Evolutionary conservation across 1,140 invertebrate genomes (phyloP), one percentile per base, ranked within the genome.

Genomic region (Caenorhabditis inopinata): DNA sequence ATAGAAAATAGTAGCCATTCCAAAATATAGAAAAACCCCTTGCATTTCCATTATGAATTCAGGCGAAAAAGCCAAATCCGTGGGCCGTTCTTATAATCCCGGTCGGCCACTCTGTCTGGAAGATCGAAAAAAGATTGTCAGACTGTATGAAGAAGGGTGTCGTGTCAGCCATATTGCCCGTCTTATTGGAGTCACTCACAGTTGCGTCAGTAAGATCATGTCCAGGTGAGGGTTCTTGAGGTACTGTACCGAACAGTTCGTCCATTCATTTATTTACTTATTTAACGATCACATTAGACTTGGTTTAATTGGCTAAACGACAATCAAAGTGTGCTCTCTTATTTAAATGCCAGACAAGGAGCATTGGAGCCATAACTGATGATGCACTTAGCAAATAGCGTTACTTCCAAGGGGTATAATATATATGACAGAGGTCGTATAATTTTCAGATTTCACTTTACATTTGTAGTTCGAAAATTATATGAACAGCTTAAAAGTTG

Each of bases 121-220:
- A 25, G 81, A 82, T 25, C 77, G 81, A 5, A 53, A 73, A 25
- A 75, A 79, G 27, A 82, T 82, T 9, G 68, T 82, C 2, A 42
- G 58, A 6, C 49, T 82, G 25, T 82, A 82, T 45, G 81, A 82
- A 35, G 48, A 79, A 62, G 81, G 81, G 18, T 78, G 82, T 73
- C 83, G 82, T 73, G 82, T 82, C 46, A 80, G 77, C 18, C 81
- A 82, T 35, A 82, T 82, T 35, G 81, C 81, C 25, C 80, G 78
- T 38, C 48, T 80, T 16, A 80, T 82, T 18, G 81, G 81, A 27
- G 81, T 82, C 48, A 82, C 81, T 38, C 81, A 82, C 42, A 75
- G 62, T 45, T 82, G 81, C 46, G 78, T 82, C 1, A 75, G 62
- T n/a, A 82, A 82, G 74, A 82, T 82, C 14, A 82, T 82, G 81